Evolutionary conservation across 2,797 vertebrate genomes (phyloP), one percentile per base, ranked within the genome.

Genomic region (Orestias chungarensis): DNA sequence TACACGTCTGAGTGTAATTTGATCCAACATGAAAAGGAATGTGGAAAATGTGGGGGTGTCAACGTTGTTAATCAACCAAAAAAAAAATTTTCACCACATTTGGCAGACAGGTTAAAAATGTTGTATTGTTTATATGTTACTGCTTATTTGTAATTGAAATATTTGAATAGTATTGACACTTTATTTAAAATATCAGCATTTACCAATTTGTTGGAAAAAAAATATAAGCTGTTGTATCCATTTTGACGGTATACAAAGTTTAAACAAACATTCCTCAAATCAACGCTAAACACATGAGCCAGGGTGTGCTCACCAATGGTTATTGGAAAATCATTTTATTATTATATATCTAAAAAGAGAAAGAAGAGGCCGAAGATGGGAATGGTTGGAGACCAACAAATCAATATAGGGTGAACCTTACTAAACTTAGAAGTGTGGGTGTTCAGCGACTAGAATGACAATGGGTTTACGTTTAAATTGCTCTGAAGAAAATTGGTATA

Each of bases 261-360:
- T 74, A 23, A 0, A 42, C 64, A 76, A 72, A 69, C 69, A 29
- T 57, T 29, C 73, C 78, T 66, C 74, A 33, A 23, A 29, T 25
- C 54, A 71, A 79, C 50, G 42, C 43, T 55, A 35, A 66, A 55
- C 9, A 65, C 71, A 76, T 35, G 17, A n/a, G 23, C 33, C 59
- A 68, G 5, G 1, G 42, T 73, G 54, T 38, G 40, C 62, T 82
- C 66, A 35, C 72, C 61, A 50, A 70, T 68, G 61, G 65, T 71
- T 73, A 85, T 72, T 10, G 76, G 67, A 68, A 52, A 57, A 82
- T 44, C 25, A 52, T 80, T 77, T 86, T 85, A 83, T 71, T 33
- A 81, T 77, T 78, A 86, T 87, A 76, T 82, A 67, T 71, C 52
- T 38, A 66, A 27, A n/a, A 64, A 47, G 33, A 75, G 23, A 76